Percentiles rank a stretch among this genome's conserved stretches.
Evolutionary conservation across 2,888 invertebrate species (phyloP).

Genomic region (Spisula solida): DNA sequence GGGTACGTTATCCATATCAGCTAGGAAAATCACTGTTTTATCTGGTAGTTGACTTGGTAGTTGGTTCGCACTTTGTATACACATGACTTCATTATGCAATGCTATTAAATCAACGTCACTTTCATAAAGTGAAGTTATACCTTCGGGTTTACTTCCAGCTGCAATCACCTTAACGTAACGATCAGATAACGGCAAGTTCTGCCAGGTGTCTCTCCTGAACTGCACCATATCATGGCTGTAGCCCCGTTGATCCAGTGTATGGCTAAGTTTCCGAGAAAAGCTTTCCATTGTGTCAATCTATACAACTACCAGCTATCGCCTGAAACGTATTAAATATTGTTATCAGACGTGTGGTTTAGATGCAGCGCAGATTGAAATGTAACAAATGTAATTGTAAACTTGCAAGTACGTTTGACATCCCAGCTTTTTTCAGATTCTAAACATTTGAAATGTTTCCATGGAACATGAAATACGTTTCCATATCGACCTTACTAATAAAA

Average conservation of each 20-base stretch:
- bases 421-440: too few relatives aligned
- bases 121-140: not conserved
- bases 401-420: too few relatives aligned
- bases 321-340: too few relatives aligned
- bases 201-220: conserved; percentile 20
- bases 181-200: not conserved
- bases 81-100: not conserved
- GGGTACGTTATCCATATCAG: not conserved
- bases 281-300: not conserved
- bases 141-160: conserved; percentile 24
- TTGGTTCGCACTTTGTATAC: not conserved
- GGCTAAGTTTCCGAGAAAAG: not conserved
- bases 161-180: not conserved
- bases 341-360: too few relatives aligned
- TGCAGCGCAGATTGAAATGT: too few relatives aligned
- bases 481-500: too few relatives aligned
- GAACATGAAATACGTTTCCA: too few relatives aligned
- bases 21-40: not conserved
- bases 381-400: too few relatives aligned
- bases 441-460: too few relatives aligned
- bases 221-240: not conserved
- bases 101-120: not conserved
- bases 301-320: not conserved
- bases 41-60: not conserved
- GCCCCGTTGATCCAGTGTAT: not conserved